These are phyloP conservation scores for Carduelis carduelis DNA, from an alignment of 2,797 vertebrate species.

Conservation along the genomic window DNA sequence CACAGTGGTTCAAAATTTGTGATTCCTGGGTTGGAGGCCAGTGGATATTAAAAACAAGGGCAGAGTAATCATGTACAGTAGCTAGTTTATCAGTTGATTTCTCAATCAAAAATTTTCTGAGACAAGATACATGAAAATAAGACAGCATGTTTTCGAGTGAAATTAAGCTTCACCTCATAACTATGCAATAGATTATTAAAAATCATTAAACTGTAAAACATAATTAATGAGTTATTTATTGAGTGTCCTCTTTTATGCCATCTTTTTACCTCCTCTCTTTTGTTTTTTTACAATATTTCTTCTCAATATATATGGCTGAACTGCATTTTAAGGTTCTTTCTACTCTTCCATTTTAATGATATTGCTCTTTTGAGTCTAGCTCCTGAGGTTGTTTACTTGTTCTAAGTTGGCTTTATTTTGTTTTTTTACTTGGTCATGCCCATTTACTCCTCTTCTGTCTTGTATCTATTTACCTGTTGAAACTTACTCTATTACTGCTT, in stretches of 20 bases:
- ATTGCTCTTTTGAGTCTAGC: background rate
- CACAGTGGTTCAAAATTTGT: background rate
- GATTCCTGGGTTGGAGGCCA: background rate
- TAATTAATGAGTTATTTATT: background rate
- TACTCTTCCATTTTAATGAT: background rate
- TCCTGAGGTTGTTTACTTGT: background rate
- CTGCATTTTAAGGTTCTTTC: background rate
- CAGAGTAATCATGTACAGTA: background rate
- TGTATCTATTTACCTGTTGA: background rate
- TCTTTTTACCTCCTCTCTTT: background rate
- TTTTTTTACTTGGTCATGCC: background rate
- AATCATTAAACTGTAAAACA: background rate
- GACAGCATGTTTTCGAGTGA: background rate
- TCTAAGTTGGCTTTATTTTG: background rate
- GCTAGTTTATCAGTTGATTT: background rate
- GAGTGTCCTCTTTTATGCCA: background rate
- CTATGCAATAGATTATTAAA: background rate
- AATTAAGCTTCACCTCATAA: background rate
- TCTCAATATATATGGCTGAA: background rate
- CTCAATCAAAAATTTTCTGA: background rate
- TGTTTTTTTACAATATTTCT: background rate
- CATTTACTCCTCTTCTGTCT: background rate
- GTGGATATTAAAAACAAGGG: background rate
- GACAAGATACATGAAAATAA: background rate
- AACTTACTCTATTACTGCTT: background rate